Conservation (phyloP, 2,888 invertebrate genomes). For the Aspidapion aeneum region DNA sequence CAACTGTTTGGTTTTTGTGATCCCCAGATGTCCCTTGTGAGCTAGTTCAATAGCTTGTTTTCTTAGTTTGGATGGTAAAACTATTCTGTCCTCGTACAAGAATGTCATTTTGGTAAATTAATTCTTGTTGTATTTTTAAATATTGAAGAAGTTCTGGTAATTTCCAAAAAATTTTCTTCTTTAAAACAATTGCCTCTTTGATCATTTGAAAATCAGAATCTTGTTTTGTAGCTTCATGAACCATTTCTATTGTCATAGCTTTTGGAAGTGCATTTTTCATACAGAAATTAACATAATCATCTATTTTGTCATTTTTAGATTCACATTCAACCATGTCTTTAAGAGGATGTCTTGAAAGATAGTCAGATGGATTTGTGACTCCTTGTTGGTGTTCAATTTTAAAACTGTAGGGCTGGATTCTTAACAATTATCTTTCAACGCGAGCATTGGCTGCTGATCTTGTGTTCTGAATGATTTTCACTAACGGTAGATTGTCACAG, state of each 20-base stretch:
- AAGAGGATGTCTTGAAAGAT: conserved; percentile 22
- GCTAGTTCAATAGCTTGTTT: conserved; percentile 17
- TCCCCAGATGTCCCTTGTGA: conserved; percentile 22
- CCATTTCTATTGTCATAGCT: conserved; percentile 14
- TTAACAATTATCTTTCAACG: conserved; percentile 17
- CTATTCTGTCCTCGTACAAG: conserved; percentile 8
- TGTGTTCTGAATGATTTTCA: conserved; percentile 13
- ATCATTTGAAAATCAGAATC: conserved; percentile 6
- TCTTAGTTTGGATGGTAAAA: conserved; percentile 6
- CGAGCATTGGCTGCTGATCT: conserved; percentile 17
- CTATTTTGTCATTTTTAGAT: conserved; percentile 9
- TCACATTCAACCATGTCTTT: background rate
- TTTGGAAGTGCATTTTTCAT: conserved; percentile 9
- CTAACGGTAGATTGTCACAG: conserved; percentile 12
- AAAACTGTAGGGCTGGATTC: conserved; percentile 21
- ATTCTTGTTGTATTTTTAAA: conserved; percentile 10
- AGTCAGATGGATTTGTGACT: conserved; percentile 23
- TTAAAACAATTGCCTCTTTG: background rate
- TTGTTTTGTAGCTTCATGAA: conserved; percentile 14
- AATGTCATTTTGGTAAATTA: conserved; percentile 8
- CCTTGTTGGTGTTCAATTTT: conserved; percentile 19
- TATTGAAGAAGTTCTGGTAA: conserved; percentile 1
- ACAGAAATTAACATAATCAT: conserved; percentile 15
- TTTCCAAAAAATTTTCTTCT: conserved; percentile 6
- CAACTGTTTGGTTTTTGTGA: conserved; percentile 20